Evolutionary conservation across 2,888 invertebrate genomes (phyloP), one percentile per base, ranked within the genome.

Genomic region (Chrysolina haemoptera): DNA sequence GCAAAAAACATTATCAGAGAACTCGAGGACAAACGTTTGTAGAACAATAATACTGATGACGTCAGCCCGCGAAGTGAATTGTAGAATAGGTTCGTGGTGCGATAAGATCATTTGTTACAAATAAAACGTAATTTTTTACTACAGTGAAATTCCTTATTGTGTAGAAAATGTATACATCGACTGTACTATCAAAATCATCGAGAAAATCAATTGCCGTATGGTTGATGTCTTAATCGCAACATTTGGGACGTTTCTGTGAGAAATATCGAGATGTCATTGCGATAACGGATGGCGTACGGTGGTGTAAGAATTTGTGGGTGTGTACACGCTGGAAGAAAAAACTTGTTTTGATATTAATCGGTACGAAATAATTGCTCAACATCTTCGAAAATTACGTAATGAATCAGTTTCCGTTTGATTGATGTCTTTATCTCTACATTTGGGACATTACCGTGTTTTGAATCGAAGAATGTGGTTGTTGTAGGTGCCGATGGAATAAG

Each of bases 281-380:
- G 27, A 59, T 59, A 59, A 59, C 27, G 22, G 59, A 59, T 9
- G 59, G n/a, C 59, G 20, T 18, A 18, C 53, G 20, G 53, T 53
- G 53, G 53, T 53, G 12, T 20, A 53, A 53, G 20, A 53, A 53
- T 53, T 53, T 20, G 53, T 53, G 53, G 53, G 53, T 53, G 53
- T 53, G 53, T 18, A 62, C 16, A 48, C 62, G 41, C 48, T 18
- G 27, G n/a, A 46, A 40, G 43, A 41, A 22, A 64, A 16, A n/a
- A 22, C 41, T 55, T 55, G 35, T 66, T 67, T 53, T 18, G 66
- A 66, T 66, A 66, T 66, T 66, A 27, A 66, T 66, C 66, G 50
- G 50, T 27, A 66, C 50, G 50, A 50, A 50, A 50, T 66, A 66
- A 66, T 53, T 66, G 66, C 66, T 35, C 53, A 66, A 66, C 48